phyloP scores from a whole-genome alignment of 2,888 invertebrate species.

The Meteorus cinctellus region DNA sequence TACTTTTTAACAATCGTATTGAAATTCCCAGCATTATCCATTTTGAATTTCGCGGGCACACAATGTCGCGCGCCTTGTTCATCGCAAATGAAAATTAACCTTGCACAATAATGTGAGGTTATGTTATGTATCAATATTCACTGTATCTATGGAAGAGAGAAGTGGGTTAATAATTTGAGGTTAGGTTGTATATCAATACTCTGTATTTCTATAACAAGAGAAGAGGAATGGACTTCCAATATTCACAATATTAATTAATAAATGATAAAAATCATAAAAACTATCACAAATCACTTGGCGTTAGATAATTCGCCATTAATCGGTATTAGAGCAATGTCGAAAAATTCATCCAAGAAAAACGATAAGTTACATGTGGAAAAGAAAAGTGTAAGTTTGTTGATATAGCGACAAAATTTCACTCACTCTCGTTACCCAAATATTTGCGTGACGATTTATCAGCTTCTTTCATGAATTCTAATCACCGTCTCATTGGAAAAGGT shows the following conservation, averaged over 20 bases:
- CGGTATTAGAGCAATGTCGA: constrained; percentile 60
- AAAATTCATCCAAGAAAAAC: constrained; percentile 58
- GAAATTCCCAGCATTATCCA: not conserved
- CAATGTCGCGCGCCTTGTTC: not conserved
- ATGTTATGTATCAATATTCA: not conserved
- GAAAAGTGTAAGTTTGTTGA: constrained; percentile 57
- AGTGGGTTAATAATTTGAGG: not conserved
- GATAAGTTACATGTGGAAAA: constrained; percentile 49
- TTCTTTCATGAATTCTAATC: constrained; percentile 56
- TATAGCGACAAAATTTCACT: constrained; percentile 45
- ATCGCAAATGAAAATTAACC: not conserved
- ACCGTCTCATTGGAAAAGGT: constrained; percentile 60
- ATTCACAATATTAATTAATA: constrained; percentile 24
- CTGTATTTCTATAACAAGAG: not conserved
- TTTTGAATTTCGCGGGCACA: not conserved
- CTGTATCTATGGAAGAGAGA: not conserved
- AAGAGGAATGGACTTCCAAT: not conserved
- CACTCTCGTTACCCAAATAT: constrained; percentile 50
- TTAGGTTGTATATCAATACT: not conserved
- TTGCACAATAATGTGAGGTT: not conserved
- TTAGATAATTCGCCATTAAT: constrained; percentile 36
- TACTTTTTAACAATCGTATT: too few species aligned
- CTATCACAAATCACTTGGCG: constrained; percentile 23
- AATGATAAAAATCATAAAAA: constrained; percentile 43
- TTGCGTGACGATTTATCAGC: constrained; percentile 44